phyloP scores from a whole-genome alignment of 2,797 vertebrate genomes.

The Alcedo atthis region DNA sequence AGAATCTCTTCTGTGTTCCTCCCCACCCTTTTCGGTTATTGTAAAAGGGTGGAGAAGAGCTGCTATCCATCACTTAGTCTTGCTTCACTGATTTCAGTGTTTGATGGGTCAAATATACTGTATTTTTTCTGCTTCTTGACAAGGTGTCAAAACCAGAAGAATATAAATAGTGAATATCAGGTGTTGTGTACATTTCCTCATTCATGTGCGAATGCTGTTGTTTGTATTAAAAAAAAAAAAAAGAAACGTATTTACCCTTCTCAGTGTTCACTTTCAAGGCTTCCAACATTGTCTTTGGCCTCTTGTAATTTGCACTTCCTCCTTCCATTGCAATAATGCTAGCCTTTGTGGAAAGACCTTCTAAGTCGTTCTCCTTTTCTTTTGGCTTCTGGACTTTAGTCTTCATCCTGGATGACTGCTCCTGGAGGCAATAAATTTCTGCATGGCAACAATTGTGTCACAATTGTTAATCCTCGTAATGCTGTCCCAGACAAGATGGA shows the following conservation, averaged over 20 bases:
- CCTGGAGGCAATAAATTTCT: neutral
- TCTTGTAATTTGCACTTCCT: slow-evolving; percentile 11
- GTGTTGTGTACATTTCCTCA: slow-evolving; percentile 34
- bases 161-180: neutral
- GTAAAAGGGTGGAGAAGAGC: neutral
- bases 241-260: slow-evolving; percentile 47
- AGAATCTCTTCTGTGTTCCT: neutral
- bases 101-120: neutral
- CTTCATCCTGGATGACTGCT: neutral
- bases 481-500: neutral
- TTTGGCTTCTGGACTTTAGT: neutral
- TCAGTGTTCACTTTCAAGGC: slow-evolving; percentile 1
- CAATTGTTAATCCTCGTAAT: neutral
- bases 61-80: neutral
- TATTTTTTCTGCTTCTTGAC: slow-evolving; percentile 11
- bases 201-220: neutral
- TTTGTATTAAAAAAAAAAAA: slow-evolving; percentile 41
- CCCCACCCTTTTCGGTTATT: neutral
- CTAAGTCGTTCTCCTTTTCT: neutral
- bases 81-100: neutral
- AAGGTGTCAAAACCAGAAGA: slow-evolving; percentile 28
- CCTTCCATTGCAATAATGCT: neutral
- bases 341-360: slow-evolving; percentile 1
- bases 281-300: neutral
- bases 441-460: neutral